A percentile compares a stretch with the other conserved stretches of the same genome.
Evolutionary conservation across 1,140 invertebrate genomes (phyloP).

Genomic region (Akabosia matsudoensis): DNA sequence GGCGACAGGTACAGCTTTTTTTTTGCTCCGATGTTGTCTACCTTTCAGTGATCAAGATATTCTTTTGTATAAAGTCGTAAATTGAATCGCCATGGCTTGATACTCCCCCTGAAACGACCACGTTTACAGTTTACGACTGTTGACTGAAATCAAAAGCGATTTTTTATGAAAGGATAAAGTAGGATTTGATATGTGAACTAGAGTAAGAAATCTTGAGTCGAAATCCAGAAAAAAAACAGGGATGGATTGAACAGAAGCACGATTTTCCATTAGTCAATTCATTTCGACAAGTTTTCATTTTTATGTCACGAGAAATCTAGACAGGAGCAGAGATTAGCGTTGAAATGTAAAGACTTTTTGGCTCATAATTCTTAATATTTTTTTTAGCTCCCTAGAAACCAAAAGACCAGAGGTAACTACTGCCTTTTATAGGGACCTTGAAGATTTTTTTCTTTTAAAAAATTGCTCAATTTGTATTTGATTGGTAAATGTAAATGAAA

Average conservation of each 20-base stretch:
- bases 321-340: too few species aligned
- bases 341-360: too few species aligned
- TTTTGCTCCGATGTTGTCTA: neutral
- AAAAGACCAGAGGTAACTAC: too few species aligned
- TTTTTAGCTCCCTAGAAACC: too few species aligned
- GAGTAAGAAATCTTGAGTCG: neutral
- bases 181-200: neutral
- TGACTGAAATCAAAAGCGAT: neutral
- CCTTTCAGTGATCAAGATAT: conserved; percentile 1
- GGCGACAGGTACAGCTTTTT: conserved; percentile 16
- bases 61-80: too few species aligned
- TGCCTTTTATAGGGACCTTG: too few species aligned
- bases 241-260: neutral
- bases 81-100: too few species aligned
- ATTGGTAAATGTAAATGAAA: conserved; percentile 14
- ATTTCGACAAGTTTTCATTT: neutral
- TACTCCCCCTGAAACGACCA: too few species aligned
- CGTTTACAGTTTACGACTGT: too few species aligned
- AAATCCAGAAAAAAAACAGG: neutral
- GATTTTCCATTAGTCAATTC: conserved; percentile 22
- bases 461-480: too few species aligned
- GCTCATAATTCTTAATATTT: too few species aligned
- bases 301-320: neutral
- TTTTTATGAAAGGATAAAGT: neutral
- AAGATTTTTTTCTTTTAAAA: too few species aligned